These are phyloP conservation scores for Zaprionus ornatus DNA, from an alignment of 1,140 invertebrate genomes.

Conservation along the genomic window DNA sequence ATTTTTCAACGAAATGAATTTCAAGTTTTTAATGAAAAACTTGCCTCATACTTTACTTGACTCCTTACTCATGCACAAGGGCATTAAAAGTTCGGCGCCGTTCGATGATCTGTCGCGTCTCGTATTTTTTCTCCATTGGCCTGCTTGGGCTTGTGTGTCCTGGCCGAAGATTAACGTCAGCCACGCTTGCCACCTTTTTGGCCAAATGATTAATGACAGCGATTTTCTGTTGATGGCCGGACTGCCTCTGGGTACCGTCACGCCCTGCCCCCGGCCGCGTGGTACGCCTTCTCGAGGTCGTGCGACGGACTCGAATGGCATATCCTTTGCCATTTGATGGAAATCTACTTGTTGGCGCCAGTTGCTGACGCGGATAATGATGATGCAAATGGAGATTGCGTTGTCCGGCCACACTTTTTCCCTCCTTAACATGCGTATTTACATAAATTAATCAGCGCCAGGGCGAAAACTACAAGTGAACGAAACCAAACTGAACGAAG, in stretches of 20 bases:
- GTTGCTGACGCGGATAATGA: constrained; percentile 45
- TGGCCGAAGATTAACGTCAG: constrained; percentile 71
- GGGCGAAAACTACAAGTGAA: constrained; percentile 23
- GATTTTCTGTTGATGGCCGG: constrained; percentile 47
- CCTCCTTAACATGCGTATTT: constrained; percentile 33
- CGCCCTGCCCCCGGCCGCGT: not conserved
- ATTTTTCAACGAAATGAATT: constrained; percentile 1
- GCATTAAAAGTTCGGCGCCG: constrained; percentile 11
- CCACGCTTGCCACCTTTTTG: constrained; percentile 64
- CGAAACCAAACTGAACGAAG: constrained; percentile 13
- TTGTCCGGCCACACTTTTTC: constrained; percentile 40
- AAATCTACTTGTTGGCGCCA: constrained; percentile 73
- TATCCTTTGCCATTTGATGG: constrained; percentile 49
- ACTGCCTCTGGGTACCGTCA: not conserved
- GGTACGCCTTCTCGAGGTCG: not conserved
- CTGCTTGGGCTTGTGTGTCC: constrained; percentile 3
- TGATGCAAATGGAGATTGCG: constrained; percentile 49
- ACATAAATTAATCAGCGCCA: constrained; percentile 55
- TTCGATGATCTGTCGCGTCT: not conserved
- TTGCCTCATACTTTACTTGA: not conserved
- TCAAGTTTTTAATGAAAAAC: constrained; percentile 1
- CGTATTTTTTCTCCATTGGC: constrained; percentile 16
- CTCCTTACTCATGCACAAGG: not conserved
- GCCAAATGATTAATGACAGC: constrained; percentile 78
- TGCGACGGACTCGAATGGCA: constrained; percentile 14